phyloP scores from a whole-genome alignment of 1,140 invertebrate species.

The Cecropterus lyciades region DNA sequence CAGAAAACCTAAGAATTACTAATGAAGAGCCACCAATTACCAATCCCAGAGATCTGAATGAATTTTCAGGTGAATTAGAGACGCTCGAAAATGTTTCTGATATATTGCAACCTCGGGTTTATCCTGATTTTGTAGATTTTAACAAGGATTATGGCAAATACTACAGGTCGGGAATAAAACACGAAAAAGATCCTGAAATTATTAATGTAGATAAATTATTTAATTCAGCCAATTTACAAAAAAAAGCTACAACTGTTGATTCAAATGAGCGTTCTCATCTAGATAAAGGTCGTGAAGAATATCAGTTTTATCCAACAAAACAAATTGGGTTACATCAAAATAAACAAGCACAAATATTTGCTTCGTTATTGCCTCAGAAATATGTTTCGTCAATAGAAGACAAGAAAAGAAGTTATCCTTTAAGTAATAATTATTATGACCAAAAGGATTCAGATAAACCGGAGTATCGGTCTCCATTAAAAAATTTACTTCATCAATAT shows the following conservation, averaged over 20 bases:
- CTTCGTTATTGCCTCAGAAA: constrained; percentile 10
- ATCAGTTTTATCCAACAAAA: neutral
- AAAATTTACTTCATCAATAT: neutral
- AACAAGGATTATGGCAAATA: constrained; percentile 12
- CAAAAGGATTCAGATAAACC: constrained; percentile 2
- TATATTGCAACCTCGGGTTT: neutral
- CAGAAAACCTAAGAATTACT: neutral
- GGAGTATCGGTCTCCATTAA: neutral
- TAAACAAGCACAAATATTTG: constrained; percentile 1
- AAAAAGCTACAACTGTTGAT: constrained; percentile 1
- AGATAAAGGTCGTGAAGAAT: neutral
- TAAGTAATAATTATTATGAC: constrained; percentile 8
- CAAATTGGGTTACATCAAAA: neutral
- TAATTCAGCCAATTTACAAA: neutral
- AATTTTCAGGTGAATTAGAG: constrained; percentile 3
- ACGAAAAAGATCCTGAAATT: constrained; percentile 14
- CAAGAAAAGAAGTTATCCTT: neutral
- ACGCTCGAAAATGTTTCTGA: neutral
- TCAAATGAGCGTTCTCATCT: neutral
- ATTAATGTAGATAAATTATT: constrained; percentile 11
- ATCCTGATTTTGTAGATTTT: neutral
- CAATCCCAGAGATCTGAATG: neutral
- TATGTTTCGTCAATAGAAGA: constrained; percentile 5
- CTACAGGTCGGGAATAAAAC: constrained; percentile 12
- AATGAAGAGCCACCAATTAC: neutral